Evolutionary conservation across 2,797 vertebrate genomes (phyloP).

Genomic region (Phoebastria nigripes): DNA sequence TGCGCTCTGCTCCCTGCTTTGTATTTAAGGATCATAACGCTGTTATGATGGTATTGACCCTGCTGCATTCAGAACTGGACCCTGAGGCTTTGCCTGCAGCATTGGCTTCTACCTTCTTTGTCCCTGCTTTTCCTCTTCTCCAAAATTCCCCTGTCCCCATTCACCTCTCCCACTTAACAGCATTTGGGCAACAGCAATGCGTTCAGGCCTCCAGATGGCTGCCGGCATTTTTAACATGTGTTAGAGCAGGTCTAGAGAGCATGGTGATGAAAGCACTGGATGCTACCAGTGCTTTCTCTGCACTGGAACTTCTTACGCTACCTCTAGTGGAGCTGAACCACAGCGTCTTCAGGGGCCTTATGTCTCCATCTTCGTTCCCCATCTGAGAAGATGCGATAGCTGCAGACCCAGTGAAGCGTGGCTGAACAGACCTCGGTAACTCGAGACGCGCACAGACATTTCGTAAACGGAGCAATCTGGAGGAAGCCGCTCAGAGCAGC

Average conservation of each 20-base stretch:
- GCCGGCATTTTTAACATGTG: background rate
- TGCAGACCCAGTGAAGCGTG: background rate
- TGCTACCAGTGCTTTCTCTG: background rate
- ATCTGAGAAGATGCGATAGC: background rate
- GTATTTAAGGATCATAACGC: fast-evolving
- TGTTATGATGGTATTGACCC: fast-evolving
- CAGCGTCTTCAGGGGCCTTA: background rate
- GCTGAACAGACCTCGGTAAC: fast-evolving
- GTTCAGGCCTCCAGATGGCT: background rate
- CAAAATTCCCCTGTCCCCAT: background rate
- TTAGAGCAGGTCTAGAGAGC: background rate
- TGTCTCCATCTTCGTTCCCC: background rate
- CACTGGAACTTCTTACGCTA: background rate
- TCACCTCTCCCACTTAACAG: background rate
- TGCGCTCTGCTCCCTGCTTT: background rate
- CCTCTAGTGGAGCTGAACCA: background rate
- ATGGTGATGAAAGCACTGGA: background rate
- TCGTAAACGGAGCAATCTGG: fast-evolving
- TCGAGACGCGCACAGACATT: fast-evolving
- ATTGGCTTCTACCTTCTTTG: background rate
- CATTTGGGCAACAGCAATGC: background rate
- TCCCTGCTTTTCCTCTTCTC: background rate
- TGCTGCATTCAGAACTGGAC: background rate
- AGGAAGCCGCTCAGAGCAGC: background rate
- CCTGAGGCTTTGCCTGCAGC: background rate